Percentiles rank a stretch among this genome's conserved stretches.
Evolutionary conservation across 23 tunicate species (phyloP).

Genomic region (Trididemnum clinides): DNA sequence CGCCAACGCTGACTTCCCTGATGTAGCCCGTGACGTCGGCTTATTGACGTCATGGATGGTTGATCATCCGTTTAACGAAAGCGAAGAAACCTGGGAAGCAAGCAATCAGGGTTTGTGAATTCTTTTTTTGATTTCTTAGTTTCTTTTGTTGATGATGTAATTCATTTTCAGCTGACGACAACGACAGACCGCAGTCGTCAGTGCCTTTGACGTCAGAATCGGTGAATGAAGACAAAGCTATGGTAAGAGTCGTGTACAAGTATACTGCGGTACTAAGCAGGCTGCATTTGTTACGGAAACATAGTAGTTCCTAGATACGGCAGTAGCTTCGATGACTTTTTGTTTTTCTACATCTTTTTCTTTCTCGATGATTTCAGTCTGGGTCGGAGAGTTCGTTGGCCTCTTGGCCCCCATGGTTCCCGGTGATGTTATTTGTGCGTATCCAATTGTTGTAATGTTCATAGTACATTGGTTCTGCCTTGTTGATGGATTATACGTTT

Average conservation of each 20-base stretch:
- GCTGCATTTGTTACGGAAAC: no score
- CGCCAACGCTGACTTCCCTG: constrained; percentile 4
- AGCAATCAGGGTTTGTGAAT: constrained; percentile 4
- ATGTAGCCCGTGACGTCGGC: constrained; percentile 60
- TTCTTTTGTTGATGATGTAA: neutral
- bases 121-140: neutral
- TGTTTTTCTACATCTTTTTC: no score
- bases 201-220: neutral
- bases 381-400: no score
- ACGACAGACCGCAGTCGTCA: constrained; percentile 9
- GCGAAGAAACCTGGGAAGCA: constrained; percentile 35
- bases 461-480: no score
- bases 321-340: no score
- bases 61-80: constrained; percentile 71
- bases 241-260: constrained; percentile 4
- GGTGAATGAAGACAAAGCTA: neutral
- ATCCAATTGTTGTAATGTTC: no score
- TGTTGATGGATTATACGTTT: no score
- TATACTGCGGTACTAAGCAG: no score
- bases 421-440: no score
- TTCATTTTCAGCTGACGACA: neutral
- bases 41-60: constrained; percentile 90
- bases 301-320: no score
- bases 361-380: no score
- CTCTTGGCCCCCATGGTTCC: no score